phyloP scores from a whole-genome alignment of 2,113 vertebrate species.

The Eonycteris spelaea region DNA sequence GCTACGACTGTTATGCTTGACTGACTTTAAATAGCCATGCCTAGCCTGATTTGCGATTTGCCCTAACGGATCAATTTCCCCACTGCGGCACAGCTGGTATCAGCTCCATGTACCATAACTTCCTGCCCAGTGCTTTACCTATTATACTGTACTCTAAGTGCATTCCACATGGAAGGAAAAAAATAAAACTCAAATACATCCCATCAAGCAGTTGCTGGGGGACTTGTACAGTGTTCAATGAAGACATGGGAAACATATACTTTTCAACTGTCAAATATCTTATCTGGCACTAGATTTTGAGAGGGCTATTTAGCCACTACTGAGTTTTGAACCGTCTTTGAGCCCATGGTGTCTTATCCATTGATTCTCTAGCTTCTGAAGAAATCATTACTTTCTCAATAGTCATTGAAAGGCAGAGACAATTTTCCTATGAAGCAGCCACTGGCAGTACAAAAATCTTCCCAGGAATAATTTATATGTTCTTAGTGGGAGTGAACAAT shows the following conservation, averaged over 20 bases:
- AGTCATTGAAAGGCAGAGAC: not conserved
- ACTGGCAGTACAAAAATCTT: not conserved
- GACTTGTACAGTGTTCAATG: not conserved
- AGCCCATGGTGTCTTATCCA: not conserved
- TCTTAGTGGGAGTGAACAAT: not conserved
- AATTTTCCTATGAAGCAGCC: not conserved
- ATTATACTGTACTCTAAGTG: not conserved
- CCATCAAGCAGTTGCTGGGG: not conserved
- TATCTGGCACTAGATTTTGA: not conserved
- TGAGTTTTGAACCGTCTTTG: not conserved
- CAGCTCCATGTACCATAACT: not conserved
- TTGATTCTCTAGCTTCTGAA: not conserved
- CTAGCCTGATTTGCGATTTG: not conserved
- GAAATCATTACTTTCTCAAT: not conserved
- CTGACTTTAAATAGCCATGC: not conserved
- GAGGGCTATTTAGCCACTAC: not conserved
- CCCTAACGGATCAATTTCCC: not conserved
- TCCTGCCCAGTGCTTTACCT: not conserved
- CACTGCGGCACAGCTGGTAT: not conserved
- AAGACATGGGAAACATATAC: not conserved
- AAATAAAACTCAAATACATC: not conserved
- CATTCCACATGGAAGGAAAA: not conserved
- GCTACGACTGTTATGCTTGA: not conserved
- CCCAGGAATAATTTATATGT: not conserved
- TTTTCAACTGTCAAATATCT: not conserved